A percentile compares a stretch with the other conserved stretches of the same genome.
phyloP scores from a whole-genome alignment of 2,113 vertebrate species.

The Cynocephalus volans region DNA sequence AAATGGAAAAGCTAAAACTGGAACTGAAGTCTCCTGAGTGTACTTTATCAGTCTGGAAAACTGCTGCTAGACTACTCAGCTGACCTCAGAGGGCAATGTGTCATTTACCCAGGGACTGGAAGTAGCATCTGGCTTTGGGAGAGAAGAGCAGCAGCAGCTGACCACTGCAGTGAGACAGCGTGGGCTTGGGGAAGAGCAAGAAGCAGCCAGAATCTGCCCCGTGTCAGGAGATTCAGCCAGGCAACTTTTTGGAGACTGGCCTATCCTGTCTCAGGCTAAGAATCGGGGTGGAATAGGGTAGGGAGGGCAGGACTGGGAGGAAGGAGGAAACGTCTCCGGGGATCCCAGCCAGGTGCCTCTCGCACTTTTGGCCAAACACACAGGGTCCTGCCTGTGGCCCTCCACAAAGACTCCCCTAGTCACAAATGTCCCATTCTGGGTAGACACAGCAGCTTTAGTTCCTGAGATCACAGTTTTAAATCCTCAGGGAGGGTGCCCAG shows the following conservation, averaged over 20 bases:
- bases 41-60: neutral
- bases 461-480: neutral
- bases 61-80: neutral
- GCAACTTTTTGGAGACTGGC: neutral
- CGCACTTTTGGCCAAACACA: neutral
- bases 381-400: neutral
- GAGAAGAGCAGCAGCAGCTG: neutral
- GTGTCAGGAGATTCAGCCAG: neutral
- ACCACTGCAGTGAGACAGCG: fast-evolving
- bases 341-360: neutral
- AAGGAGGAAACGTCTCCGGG: neutral
- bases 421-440: neutral
- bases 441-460: neutral
- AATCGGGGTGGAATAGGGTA: neutral
- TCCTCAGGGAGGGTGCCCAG: neutral
- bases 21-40: neutral
- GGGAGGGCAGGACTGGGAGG: neutral
- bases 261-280: neutral
- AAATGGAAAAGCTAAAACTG: neutral
- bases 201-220: neutral
- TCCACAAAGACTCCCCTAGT: neutral
- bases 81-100: neutral
- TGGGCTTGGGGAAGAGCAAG: neutral
- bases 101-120: neutral
- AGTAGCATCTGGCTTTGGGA: neutral